Evolutionary conservation across 2,113 vertebrate species (phyloP).

Genomic region (Erythrocercus mccallii): DNA sequence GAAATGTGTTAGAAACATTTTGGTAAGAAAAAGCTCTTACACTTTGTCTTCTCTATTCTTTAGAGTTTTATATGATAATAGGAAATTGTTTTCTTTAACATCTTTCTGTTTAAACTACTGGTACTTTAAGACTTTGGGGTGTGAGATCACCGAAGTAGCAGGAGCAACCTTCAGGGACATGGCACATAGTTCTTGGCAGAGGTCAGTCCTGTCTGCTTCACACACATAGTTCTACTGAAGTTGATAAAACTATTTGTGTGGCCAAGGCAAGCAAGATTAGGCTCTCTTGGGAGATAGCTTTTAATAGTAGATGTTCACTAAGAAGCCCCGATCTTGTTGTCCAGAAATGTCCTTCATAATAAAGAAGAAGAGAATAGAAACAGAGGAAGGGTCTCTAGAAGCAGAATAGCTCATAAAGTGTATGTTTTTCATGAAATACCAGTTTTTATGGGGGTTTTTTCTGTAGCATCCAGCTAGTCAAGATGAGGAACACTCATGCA

Average conservation of each 20-base stretch:
- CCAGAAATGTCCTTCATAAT: background rate
- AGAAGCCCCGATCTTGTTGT: background rate
- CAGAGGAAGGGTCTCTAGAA: background rate
- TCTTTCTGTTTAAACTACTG: background rate
- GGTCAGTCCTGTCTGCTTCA: background rate
- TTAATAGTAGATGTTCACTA: background rate
- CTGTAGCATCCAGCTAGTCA: background rate
- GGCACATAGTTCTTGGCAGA: background rate
- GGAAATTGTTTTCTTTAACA: background rate
- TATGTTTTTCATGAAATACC: background rate
- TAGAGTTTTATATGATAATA: background rate
- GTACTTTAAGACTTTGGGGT: background rate
- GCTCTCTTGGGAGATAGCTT: background rate
- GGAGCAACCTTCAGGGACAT: background rate
- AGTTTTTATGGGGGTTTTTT: background rate
- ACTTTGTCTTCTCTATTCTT: background rate
- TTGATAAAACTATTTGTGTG: background rate
- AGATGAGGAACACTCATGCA: background rate
- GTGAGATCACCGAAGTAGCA: rapidly evolving
- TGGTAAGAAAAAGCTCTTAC: background rate
- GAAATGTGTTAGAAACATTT: background rate
- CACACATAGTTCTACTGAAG: background rate
- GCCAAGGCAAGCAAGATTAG: background rate
- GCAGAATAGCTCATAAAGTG: background rate
- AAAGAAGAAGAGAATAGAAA: background rate